Evolutionary conservation across 2,797 vertebrate species (phyloP), one percentile per base, ranked within the genome.

Genomic region (Enteromius paludinosus): DNA sequence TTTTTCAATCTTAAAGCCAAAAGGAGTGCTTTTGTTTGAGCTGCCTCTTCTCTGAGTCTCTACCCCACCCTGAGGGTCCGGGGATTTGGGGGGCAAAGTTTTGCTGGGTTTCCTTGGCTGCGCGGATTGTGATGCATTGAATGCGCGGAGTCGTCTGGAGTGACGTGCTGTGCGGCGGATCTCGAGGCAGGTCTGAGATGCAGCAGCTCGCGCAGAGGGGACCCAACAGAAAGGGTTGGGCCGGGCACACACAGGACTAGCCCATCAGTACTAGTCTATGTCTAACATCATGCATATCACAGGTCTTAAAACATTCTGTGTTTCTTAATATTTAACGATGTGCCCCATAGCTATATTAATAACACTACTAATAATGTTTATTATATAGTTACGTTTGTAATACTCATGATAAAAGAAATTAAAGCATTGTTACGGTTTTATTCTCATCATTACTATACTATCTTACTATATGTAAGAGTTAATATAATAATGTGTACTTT

Each of bases 1-100:
- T 92, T 90, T 45, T 45, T 45, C 41, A 70, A 80, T 54, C 64
- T 91, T 85, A 92, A 90, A 91, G 91, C 89, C 69, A 91, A 89
- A 91, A 93, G 93, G 91, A 94, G 93, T 92, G 92, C 91, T 89
- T 94, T 94, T 94, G 93, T 94, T 77, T 79, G 83, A 30, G 59
- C 71, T 79, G 59, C 23, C 76, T 4, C 71, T 79, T 25, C 61
- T 71, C 80, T 74, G 61, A 30, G 75, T 47, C 38, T 75, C 78
- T 43, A 75, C 84, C 87, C 85, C 84, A 85, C 86, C 87, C 74
- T 84, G 85, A 90, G 78, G 65, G 81, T 85, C 77, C 84, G 85
- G 88, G 90, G 87, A 81, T 86, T 86, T 85, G 71, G 75, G 74
- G 84, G 65, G 47, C 70, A 89, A 91, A 90, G 92, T 90, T 91